Evolutionary conservation across 2,888 invertebrate species (phyloP).

Genomic region (Ormyrus nitidulus): DNA sequence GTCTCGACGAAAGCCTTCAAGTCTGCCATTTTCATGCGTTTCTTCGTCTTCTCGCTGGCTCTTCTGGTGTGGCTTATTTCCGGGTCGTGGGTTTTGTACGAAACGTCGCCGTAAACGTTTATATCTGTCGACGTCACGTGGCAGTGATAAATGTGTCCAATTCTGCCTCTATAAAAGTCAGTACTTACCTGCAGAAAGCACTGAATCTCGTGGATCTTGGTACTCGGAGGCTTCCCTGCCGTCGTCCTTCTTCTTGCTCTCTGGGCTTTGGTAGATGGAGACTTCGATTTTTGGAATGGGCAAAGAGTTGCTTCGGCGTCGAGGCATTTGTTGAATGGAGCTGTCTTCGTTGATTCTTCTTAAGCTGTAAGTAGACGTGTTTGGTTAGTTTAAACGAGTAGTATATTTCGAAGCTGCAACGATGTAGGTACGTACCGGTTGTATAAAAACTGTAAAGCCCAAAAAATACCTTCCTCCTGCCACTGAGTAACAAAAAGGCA

Average conservation of each 20-base stretch:
- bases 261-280: constrained; percentile 88
- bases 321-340: constrained; percentile 85
- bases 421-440: constrained; percentile 35
- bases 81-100: constrained; percentile 71
- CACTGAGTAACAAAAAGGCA: constrained; percentile 97
- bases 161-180: not conserved
- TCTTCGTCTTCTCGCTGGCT: constrained; percentile 89
- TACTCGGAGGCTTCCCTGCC: constrained; percentile 87
- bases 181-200: constrained; percentile 76
- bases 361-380: constrained; percentile 77
- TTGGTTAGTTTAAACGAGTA: no score
- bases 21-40: constrained; percentile 94
- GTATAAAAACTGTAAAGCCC: constrained; percentile 89
- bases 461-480: constrained; percentile 98
- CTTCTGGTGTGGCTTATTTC: constrained; percentile 78
- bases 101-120: constrained; percentile 54
- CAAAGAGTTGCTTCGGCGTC: constrained; percentile 93
- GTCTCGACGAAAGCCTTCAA: constrained; percentile 94
- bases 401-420: no score
- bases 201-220: constrained; percentile 84
- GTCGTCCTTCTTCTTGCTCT: constrained; percentile 81
- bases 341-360: constrained; percentile 92
- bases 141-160: constrained; percentile 47
- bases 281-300: constrained; percentile 96
- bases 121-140: constrained; percentile 58